phyloP scores from a whole-genome alignment of 2,113 vertebrate genomes.

The Malurus alboscapulatus region DNA sequence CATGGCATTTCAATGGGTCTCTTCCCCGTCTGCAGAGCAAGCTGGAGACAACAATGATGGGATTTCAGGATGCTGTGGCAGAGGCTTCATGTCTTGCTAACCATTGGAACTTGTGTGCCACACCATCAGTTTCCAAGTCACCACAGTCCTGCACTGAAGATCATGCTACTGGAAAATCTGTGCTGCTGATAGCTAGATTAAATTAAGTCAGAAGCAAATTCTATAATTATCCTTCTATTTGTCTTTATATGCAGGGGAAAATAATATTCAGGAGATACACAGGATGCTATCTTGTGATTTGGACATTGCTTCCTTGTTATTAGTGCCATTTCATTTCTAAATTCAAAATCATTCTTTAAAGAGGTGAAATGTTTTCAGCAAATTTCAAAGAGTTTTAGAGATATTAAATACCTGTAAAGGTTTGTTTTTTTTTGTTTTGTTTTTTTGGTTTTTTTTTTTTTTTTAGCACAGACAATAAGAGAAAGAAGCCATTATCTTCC shows the following conservation, averaged over 20 bases:
- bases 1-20: background rate
- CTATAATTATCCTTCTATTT: background rate
- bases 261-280: background rate
- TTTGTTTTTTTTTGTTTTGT: background rate
- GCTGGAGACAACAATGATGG: background rate
- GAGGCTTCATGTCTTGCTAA: accelerated
- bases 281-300: background rate
- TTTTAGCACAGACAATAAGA: background rate
- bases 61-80: background rate
- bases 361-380: background rate
- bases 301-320: background rate
- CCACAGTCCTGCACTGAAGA: background rate
- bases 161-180: accelerated
- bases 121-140: background rate
- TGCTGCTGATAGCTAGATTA: background rate
- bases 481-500: background rate
- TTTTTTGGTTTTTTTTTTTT: too few relatives aligned
- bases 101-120: background rate
- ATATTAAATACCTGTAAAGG: background rate
- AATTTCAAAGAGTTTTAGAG: background rate
- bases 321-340: background rate
- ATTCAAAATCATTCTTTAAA: background rate
- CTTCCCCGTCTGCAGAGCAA: background rate
- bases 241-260: background rate
- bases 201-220: background rate